Conservation (phyloP, 2,113 vertebrate genomes). For the Dromiciops gliroides region DNA sequence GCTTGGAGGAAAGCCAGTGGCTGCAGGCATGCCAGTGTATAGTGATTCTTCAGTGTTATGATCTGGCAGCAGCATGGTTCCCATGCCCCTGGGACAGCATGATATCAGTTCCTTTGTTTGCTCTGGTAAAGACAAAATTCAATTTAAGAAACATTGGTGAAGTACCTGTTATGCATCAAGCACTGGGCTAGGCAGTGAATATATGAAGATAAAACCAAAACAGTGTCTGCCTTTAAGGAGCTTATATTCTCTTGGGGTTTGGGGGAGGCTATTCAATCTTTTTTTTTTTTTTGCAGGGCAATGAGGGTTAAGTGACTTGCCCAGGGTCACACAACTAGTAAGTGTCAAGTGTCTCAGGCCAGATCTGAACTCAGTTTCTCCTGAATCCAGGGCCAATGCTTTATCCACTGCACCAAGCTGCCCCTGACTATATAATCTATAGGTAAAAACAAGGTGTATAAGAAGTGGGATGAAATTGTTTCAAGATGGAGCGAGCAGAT, state of each 20-base stretch:
- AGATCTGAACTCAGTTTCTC: no score
- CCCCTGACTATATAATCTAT: not conserved
- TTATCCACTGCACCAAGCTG: no score
- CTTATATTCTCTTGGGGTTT: not conserved
- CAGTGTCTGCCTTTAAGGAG: not conserved
- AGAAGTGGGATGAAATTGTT: not conserved
- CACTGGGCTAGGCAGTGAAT: not conserved
- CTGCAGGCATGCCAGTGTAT: not conserved
- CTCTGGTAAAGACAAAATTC: not conserved
- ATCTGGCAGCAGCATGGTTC: not conserved
- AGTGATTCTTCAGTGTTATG: not conserved
- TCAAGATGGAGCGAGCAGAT: not conserved
- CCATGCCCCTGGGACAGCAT: not conserved
- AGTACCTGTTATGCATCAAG: not conserved
- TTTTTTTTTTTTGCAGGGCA: no score
- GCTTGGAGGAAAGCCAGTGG: not conserved
- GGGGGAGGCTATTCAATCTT: not conserved
- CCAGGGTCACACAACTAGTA: no score
- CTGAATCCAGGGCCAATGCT: no score
- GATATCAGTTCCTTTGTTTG: not conserved
- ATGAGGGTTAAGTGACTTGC: no score
- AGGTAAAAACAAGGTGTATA: not conserved
- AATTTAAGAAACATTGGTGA: not conserved
- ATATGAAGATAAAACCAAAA: not conserved
- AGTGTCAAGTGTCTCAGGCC: no score